These are phyloP conservation scores for Muntiacus muntjak DNA, from an alignment of 2,113 vertebrate species.

Conservation along the genomic window DNA sequence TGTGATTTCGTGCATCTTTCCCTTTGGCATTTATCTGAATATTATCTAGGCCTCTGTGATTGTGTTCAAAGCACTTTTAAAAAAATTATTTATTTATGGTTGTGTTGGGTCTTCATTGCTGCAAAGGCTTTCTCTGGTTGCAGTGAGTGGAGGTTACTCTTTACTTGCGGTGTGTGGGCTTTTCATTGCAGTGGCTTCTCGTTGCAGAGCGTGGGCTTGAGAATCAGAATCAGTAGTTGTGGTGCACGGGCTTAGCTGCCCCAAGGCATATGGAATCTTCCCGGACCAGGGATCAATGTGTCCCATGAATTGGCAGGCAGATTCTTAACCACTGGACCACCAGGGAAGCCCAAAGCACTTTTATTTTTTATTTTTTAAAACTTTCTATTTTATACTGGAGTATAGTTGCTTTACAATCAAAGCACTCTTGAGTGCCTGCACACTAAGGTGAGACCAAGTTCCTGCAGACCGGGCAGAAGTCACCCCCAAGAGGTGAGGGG, in stretches of 20 bases:
- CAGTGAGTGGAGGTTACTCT: background rate
- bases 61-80: background rate
- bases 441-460: background rate
- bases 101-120: background rate
- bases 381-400: background rate
- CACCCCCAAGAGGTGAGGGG: accelerated
- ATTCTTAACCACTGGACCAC: background rate
- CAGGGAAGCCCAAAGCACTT: background rate
- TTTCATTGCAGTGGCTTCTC: background rate
- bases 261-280: background rate
- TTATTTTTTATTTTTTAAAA: background rate
- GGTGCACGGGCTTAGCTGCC: background rate
- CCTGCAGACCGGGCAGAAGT: background rate
- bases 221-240: background rate
- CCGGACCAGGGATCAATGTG: background rate
- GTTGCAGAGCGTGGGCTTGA: background rate
- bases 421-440: background rate
- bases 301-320: background rate
- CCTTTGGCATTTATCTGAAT: background rate
- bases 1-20: background rate
- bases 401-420: background rate
- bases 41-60: background rate
- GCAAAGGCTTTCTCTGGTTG: background rate
- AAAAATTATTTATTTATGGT: background rate
- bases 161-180: background rate